Conservation (phyloP, 2,888 invertebrate species). For the Charanyca ferruginea region DNA sequence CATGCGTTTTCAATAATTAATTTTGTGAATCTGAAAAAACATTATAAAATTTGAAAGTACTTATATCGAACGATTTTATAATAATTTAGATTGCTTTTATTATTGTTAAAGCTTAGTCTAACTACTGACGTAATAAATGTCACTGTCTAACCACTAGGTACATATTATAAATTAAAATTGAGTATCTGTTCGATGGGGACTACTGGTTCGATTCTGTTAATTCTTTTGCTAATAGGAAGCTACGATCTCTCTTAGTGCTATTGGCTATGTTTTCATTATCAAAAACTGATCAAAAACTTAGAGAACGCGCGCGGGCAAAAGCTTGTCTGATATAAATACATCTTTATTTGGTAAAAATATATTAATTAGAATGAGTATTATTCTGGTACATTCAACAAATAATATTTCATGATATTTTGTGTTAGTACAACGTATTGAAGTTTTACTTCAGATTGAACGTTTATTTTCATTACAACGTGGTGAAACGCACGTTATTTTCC, state of each 20-base stretch:
- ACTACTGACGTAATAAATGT: too few relatives aligned
- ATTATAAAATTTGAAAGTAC: constrained; percentile 38
- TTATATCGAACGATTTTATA: constrained; percentile 10
- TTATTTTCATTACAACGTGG: constrained; percentile 36
- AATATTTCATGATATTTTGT: neutral
- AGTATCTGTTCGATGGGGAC: too few relatives aligned
- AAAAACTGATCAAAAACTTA: too few relatives aligned
- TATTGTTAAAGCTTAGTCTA: neutral
- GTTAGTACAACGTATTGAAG: constrained; percentile 1
- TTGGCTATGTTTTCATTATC: too few relatives aligned
- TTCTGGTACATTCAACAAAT: neutral
- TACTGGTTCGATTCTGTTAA: too few relatives aligned
- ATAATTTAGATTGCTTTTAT: constrained; percentile 27
- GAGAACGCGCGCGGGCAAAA: too few relatives aligned
- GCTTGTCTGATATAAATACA: too few relatives aligned
- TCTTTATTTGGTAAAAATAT: constrained; percentile 1
- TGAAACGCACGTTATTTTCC: constrained; percentile 63
- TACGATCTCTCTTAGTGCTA: too few relatives aligned
- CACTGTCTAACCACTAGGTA: too few relatives aligned
- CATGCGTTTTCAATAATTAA: constrained; percentile 44
- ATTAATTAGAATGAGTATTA: neutral
- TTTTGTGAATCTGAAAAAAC: constrained; percentile 36
- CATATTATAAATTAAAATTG: too few relatives aligned
- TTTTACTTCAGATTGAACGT: neutral
- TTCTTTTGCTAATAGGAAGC: too few relatives aligned